Evolutionary conservation across 2,113 vertebrate genomes (phyloP).

Genomic region (Passer montanus): DNA sequence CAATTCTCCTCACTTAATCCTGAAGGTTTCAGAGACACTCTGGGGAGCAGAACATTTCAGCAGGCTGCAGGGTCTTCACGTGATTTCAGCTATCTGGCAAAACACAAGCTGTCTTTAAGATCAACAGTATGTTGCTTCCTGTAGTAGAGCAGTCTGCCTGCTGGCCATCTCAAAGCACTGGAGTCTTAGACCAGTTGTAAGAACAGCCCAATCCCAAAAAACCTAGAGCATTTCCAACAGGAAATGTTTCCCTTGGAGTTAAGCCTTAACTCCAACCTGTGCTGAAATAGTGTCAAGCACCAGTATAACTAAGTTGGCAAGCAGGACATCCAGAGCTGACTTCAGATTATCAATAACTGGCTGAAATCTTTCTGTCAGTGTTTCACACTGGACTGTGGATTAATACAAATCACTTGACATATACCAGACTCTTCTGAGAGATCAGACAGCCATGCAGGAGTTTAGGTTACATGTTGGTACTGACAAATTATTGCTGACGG

Average conservation of each 20-base stretch:
- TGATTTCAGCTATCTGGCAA: not conserved
- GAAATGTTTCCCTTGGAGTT: not conserved
- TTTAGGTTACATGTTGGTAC: conserved; percentile 9
- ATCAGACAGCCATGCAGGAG: not conserved
- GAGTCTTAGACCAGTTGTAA: not conserved
- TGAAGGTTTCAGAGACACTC: not conserved
- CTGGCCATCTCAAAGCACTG: not conserved
- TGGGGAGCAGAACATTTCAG: not conserved
- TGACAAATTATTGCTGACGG: not conserved
- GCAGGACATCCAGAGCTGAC: not conserved
- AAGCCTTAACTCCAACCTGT: not conserved
- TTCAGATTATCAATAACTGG: not conserved
- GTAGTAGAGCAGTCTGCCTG: not conserved
- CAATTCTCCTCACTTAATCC: not conserved
- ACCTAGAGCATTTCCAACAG: not conserved
- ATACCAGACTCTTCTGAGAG: not conserved
- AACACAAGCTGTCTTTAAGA: not conserved
- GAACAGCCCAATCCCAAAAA: not conserved
- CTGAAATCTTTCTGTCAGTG: not conserved
- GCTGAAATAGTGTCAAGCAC: not conserved
- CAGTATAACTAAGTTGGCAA: not conserved
- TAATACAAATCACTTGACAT: not conserved
- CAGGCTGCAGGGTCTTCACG: not conserved
- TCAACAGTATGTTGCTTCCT: not conserved
- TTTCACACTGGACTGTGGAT: not conserved